Evolutionary conservation across 2,113 vertebrate genomes (phyloP).

Genomic region (Actenoides hombroni): DNA sequence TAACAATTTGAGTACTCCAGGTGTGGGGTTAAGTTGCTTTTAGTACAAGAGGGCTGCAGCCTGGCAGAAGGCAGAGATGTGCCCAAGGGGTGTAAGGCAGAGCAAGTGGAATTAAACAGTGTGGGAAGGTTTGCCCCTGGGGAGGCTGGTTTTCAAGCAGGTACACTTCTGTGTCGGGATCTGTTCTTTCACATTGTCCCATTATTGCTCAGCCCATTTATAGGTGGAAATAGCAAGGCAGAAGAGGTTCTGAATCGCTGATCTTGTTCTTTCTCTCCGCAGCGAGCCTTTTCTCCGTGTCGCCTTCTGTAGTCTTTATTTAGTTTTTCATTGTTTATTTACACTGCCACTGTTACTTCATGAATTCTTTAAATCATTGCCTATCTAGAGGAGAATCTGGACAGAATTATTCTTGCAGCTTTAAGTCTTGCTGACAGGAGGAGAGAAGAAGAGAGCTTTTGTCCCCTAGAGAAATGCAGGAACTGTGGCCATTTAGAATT

Average conservation of each 20-base stretch:
- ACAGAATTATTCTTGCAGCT: slow-evolving; percentile 46
- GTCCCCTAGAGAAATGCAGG: slow-evolving; percentile 30
- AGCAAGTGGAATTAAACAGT: background rate
- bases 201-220: background rate
- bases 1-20: background rate
- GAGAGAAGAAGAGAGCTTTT: slow-evolving; percentile 33
- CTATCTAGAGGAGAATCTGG: slow-evolving; percentile 44
- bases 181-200: background rate
- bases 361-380: slow-evolving; percentile 60
- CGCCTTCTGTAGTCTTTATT: slow-evolving; percentile 11
- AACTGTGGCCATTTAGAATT: slow-evolving; percentile 21
- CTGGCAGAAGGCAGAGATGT: background rate
- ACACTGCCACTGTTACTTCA: slow-evolving; percentile 42
- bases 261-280: background rate
- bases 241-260: background rate
- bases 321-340: slow-evolving; percentile 64
- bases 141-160: background rate
- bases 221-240: background rate
- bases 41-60: background rate
- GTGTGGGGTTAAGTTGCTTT: background rate
- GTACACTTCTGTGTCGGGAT: background rate
- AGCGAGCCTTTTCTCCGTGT: background rate
- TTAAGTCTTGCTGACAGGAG: slow-evolving; percentile 42
- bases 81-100: background rate
- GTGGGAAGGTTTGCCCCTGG: background rate